phyloP scores from a whole-genome alignment of 2,888 invertebrate genomes.

The Calephelis perditalis region DNA sequence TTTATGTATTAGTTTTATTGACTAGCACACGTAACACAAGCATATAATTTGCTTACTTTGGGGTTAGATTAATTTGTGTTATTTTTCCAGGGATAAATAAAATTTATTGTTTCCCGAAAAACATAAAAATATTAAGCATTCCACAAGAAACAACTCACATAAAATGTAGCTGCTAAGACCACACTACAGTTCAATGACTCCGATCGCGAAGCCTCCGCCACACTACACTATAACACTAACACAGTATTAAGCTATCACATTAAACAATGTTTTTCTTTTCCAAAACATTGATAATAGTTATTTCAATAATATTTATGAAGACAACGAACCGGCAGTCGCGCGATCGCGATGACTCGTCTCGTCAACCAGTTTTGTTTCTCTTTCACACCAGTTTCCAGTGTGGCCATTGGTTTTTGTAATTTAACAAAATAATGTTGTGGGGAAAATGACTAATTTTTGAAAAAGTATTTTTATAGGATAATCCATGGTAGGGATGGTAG shows the following conservation, averaged over 20 bases:
- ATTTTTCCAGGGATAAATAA: too few species aligned
- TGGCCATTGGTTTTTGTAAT: slow-evolving; percentile 18
- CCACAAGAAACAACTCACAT: slow-evolving; percentile 16
- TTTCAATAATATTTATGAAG: slow-evolving; percentile 53
- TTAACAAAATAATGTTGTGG: neutral
- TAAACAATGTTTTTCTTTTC: slow-evolving; percentile 12
- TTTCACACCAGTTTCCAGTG: slow-evolving; percentile 44
- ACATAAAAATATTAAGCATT: neutral
- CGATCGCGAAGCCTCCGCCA: slow-evolving; percentile 19
- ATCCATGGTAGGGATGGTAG: too few species aligned
- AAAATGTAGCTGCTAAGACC: slow-evolving; percentile 16
- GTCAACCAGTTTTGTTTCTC: slow-evolving; percentile 59
- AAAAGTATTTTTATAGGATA: too few species aligned
- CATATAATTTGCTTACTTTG: too few species aligned
- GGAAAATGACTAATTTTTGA: neutral
- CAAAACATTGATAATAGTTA: slow-evolving; percentile 41
- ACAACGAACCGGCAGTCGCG: slow-evolving; percentile 48
- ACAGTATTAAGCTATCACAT: slow-evolving; percentile 17
- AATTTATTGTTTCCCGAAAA: too few species aligned
- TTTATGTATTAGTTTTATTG: too few species aligned
- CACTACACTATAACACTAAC: slow-evolving; percentile 20
- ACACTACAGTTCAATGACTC: slow-evolving; percentile 22
- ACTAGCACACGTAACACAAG: too few species aligned
- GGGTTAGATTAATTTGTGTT: too few species aligned
- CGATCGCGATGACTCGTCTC: slow-evolving; percentile 46